Conservation (phyloP, 2,113 vertebrate species). For the Prunella himalayana region DNA sequence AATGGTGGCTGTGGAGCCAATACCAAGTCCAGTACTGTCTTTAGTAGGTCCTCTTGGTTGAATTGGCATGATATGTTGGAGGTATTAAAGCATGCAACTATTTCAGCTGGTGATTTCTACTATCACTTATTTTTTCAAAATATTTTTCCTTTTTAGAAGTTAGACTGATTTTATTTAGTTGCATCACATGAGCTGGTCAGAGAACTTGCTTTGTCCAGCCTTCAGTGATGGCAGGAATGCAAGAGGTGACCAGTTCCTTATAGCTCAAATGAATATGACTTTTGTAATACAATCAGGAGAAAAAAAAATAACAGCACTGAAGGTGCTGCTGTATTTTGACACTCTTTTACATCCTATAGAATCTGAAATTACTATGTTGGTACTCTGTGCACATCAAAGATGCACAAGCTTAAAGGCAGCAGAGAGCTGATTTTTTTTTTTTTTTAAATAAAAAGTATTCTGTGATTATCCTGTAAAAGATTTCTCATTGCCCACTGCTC, state of each 20-base stretch:
- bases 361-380: not conserved
- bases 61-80: not conserved
- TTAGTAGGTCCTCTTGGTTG: not conserved
- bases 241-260: not conserved
- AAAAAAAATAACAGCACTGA: not conserved
- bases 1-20: not conserved
- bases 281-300: not conserved
- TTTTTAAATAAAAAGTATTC: not conserved
- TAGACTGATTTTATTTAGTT: not conserved
- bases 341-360: not conserved
- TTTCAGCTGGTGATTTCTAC: not conserved
- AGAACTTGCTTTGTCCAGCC: not conserved
- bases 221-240: not conserved
- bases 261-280: not conserved
- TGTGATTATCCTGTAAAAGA: conserved; percentile 40
- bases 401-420: conserved; percentile 10
- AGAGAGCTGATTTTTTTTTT: not conserved
- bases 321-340: not conserved
- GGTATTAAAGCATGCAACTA: not conserved
- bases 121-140: not conserved
- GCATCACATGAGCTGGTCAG: not conserved
- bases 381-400: not conserved
- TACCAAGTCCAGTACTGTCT: not conserved
- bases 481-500: conserved; percentile 29
- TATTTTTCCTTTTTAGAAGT: not conserved